Evolutionary conservation across 2,113 vertebrate genomes (phyloP), one percentile per base, ranked within the genome.

Genomic region (Paramisgurnus dabryanus): DNA sequence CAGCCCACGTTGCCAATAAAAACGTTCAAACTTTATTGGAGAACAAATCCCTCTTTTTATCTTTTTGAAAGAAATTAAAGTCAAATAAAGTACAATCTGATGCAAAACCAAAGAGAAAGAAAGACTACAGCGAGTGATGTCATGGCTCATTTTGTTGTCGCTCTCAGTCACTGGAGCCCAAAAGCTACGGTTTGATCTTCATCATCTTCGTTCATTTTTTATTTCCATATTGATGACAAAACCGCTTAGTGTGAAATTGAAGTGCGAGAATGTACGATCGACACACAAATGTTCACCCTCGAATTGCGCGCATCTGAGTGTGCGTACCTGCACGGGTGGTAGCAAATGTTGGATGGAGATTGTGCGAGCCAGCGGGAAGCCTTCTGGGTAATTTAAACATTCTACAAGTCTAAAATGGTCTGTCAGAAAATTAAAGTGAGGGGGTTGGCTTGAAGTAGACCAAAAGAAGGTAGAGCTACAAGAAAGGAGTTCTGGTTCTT

Each of bases 141-240:
- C 61, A 76, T 53, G 74, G 18, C 74, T 76, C 74, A 76, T 76
- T 76, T 76, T 76, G 43, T 27, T 4, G 45, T 45, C 45, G 27
- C 74, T 63, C 53, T 60, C 55, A 73, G 72, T 75, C 58, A 47
- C 57, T 18, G 18, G 57, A 74, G 73, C 73, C 57, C 39, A 64
- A 41, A 43, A 76, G 74, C 61, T 15, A 7, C 58, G 15, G 45
- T 76, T 65, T 65, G 72, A 75, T 75, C 71, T 74, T 74, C 58
- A 60, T 75, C 74, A 53, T 76, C 74, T 65, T 40, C 60, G 7
- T 76, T 76, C 74, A 53, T 76, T 76, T 76, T 76, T 65, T 76
- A 76, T 65, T 76, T 76, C 74, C 60, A 76, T 76, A 65, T 65
- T 76, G 61, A 76, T 76, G 74, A 76, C 74, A 49, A 76, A 76